Percentiles rank a stretch among this genome's conserved stretches.
Evolutionary conservation across 1,140 invertebrate species (phyloP).

Genomic region (Trichonephila clavata): DNA sequence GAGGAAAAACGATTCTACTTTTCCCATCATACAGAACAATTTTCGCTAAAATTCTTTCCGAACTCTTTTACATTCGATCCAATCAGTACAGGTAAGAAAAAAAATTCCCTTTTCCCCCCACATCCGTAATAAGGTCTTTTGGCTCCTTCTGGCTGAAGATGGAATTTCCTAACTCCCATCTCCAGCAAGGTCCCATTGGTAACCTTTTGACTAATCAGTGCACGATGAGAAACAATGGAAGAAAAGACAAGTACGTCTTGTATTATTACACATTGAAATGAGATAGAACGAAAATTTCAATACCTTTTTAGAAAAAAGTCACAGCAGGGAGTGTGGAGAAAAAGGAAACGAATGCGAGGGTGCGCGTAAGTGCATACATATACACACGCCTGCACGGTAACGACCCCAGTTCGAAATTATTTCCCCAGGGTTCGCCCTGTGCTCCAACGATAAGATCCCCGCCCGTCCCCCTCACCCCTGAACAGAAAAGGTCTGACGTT

Average conservation of each 20-base stretch:
- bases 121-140: too few species aligned
- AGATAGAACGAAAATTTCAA: conserved; percentile 64
- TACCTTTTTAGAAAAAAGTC: conserved; percentile 63
- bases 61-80: conserved; percentile 8
- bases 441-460: conserved; percentile 69
- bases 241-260: conserved; percentile 18
- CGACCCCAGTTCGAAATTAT: conserved; percentile 75
- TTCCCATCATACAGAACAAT: not conserved
- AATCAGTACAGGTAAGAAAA: conserved; percentile 31
- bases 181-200: conserved; percentile 22
- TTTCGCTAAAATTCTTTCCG: not conserved
- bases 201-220: conserved; percentile 45
- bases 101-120: too few species aligned
- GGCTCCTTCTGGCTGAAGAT: not conserved
- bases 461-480: conserved; percentile 3
- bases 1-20: not conserved
- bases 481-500: conserved; percentile 71
- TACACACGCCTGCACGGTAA: conserved; percentile 46
- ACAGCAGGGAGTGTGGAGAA: not conserved
- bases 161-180: not conserved
- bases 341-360: conserved; percentile 11
- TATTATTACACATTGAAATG: conserved; percentile 65
- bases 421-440: conserved; percentile 73
- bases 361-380: conserved; percentile 30
- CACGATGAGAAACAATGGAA: conserved; percentile 30